These are phyloP conservation scores for Cyclargus thomasi DNA, from an alignment of 1,140 invertebrate genomes.

Conservation along the genomic window DNA sequence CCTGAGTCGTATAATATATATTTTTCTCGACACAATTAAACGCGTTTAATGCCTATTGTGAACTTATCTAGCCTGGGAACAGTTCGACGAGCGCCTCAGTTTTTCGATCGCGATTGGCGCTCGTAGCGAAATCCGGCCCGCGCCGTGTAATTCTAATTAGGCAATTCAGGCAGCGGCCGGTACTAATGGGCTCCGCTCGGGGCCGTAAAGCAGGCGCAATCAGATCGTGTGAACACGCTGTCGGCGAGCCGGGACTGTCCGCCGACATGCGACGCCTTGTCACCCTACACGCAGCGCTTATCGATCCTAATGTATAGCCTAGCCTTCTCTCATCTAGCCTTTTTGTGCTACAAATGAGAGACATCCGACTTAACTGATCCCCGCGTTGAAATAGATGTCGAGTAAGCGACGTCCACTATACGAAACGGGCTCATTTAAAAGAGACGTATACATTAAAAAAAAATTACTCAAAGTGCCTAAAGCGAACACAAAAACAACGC, in stretches of 20 bases:
- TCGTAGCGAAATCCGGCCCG: constrained; percentile 47
- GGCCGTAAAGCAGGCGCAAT: constrained; percentile 61
- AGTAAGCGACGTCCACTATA: not conserved
- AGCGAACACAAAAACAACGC: too few relatives aligned
- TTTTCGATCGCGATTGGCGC: constrained; percentile 32
- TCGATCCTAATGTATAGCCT: constrained; percentile 21
- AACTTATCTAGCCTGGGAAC: not conserved
- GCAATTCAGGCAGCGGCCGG: constrained; percentile 51
- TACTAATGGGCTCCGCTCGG: constrained; percentile 54
- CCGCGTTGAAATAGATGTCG: not conserved
- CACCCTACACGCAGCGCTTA: constrained; percentile 47
- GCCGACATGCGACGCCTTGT: constrained; percentile 65
- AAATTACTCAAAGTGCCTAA: too few relatives aligned
- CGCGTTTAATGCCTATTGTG: not conserved
- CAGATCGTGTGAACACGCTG: constrained; percentile 69
- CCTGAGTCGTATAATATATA: not conserved
- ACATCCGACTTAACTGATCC: not conserved
- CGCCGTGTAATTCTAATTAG: constrained; percentile 69
- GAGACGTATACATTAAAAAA: too few relatives aligned
- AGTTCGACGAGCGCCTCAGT: constrained; percentile 4
- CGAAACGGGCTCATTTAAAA: not conserved
- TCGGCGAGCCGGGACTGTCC: constrained; percentile 55
- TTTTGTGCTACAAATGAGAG: constrained; percentile 10
- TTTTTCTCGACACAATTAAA: not conserved
- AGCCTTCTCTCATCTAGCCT: not conserved